Percentiles rank a stretch among this genome's conserved stretches.
Evolutionary conservation across 1,140 invertebrate species (phyloP).

Genomic region (Trichogramma pretiosum): DNA sequence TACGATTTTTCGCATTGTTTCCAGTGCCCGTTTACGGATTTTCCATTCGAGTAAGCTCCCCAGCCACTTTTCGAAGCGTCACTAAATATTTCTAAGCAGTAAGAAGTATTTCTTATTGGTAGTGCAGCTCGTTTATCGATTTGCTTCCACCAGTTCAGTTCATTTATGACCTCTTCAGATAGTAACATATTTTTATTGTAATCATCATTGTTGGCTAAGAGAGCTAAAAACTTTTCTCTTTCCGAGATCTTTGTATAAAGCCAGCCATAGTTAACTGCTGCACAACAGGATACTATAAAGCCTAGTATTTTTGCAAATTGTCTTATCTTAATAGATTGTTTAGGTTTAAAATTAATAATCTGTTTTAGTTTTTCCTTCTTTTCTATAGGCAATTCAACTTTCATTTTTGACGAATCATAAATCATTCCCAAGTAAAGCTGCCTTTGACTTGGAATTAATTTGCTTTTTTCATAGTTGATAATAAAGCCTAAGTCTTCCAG

Average conservation of each 20-base stretch:
- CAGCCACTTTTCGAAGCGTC: conserved; percentile 32
- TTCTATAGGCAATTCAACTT: neutral
- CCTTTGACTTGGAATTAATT: neutral
- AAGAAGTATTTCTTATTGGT: conserved; percentile 9
- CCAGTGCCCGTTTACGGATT: neutral
- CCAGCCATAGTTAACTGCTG: conserved; percentile 2
- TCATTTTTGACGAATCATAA: conserved; percentile 1
- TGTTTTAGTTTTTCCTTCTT: conserved; percentile 4
- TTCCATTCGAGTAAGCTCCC: conserved; percentile 19
- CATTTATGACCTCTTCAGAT: neutral
- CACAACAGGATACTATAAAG: conserved; percentile 3
- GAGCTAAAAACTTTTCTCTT: neutral
- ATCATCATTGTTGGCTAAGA: neutral
- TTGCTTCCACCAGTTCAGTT: neutral
- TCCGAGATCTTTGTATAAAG: conserved; percentile 4
- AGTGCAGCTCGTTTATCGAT: neutral
- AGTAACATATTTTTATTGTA: neutral
- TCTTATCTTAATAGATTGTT: neutral
- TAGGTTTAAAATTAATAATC: neutral
- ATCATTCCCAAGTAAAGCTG: conserved; percentile 9
- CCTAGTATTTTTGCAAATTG: conserved; percentile 5
- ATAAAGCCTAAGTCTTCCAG: conserved; percentile 8
- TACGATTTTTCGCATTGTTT: neutral
- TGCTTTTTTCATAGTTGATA: conserved; percentile 7
- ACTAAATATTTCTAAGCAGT: conserved; percentile 31